Base-by-base conservation (phyloP, 1,140 invertebrate genomes). In the Goniozus legneri region DNA sequence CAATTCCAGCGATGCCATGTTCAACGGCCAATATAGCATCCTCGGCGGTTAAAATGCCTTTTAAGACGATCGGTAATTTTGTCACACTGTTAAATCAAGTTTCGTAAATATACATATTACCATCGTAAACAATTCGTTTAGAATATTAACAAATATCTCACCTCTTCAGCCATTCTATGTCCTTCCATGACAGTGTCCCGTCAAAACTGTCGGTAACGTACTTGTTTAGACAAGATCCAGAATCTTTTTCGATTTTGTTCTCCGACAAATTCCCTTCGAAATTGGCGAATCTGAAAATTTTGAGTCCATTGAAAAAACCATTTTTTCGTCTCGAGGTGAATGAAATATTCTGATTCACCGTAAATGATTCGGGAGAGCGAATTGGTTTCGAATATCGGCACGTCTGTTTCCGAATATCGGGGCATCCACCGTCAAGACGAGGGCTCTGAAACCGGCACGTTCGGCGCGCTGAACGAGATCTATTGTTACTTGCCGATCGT, bases 401-500 rank as follows among this genome's bases (percentile, higher is more conserved):
- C 86, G 77, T 37, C 93, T 75, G 15, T 86, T 76, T 0, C 94
- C 95, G 70, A 95, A 91, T 2, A 88, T 60, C 0, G 92, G 91
- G 2, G 91, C 87, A 72, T 97, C 95, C 0, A 97, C 87, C 1
- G 95, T 97, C 1, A 97, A 63, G 1, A 91, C 92, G 1, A 97
- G 70, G 2, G 92, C 94, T 72, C 87, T 87, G 62, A 85, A 97
- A 15, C 90, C 92, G n/a, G 85, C 82, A 44, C 76, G 80, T 71
- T 96, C 92, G 1, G 91, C 93, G 54, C 93, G 79, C 47, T 72
- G 56, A 2, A 97, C 83, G 37, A 97, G 73, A 53, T 82, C 76
- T 52, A 77, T 72, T 0, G 92, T 93, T 0, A 93, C 71, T 13
- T 85, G 74, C 35, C 91, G 81, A 62, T 95, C 86, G 52, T 80